Evolutionary conservation across 1,140 invertebrate species (phyloP).

Genomic region (Dufourea novaeangliae): DNA sequence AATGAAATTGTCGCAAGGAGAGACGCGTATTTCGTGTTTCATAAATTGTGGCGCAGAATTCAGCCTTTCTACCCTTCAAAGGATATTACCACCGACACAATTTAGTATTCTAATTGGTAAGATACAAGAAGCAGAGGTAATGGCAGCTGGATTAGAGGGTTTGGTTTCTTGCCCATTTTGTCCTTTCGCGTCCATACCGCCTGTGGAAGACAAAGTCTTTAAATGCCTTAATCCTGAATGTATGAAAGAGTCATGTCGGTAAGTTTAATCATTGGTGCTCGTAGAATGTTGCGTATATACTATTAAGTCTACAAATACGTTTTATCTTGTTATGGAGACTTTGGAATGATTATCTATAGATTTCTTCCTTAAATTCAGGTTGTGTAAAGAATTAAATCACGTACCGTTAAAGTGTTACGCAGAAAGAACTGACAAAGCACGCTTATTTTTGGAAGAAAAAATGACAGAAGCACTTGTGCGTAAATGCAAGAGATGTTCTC

Average conservation of each 20-base stretch:
- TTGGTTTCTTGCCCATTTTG: conserved; percentile 86
- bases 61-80: conserved; percentile 79
- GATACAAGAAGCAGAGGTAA: conserved; percentile 84
- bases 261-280: no score
- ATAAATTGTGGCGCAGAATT: conserved; percentile 79
- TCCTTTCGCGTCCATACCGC: conserved; percentile 84
- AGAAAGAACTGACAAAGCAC: conserved; percentile 82
- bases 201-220: conserved; percentile 84
- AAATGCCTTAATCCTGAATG: conserved; percentile 86
- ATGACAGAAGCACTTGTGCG: conserved; percentile 86
- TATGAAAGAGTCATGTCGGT: conserved; percentile 85
- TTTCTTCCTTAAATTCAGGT: conserved; percentile 70
- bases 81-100: conserved; percentile 80
- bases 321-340: no score
- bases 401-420: conserved; percentile 85
- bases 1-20: conserved; percentile 82
- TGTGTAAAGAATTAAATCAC: conserved; percentile 85
- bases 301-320: no score
- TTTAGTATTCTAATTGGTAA: conserved; percentile 83
- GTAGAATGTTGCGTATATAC: no score
- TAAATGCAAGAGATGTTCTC: conserved; percentile 84
- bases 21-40: conserved; percentile 82
- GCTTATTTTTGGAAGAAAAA: conserved; percentile 85
- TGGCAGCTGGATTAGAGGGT: conserved; percentile 83
- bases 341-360: not conserved